Percentiles rank a stretch among this genome's conserved stretches.
Conservation (phyloP, 2,888 invertebrate species). For the Sinotaia quadrata region DNA sequence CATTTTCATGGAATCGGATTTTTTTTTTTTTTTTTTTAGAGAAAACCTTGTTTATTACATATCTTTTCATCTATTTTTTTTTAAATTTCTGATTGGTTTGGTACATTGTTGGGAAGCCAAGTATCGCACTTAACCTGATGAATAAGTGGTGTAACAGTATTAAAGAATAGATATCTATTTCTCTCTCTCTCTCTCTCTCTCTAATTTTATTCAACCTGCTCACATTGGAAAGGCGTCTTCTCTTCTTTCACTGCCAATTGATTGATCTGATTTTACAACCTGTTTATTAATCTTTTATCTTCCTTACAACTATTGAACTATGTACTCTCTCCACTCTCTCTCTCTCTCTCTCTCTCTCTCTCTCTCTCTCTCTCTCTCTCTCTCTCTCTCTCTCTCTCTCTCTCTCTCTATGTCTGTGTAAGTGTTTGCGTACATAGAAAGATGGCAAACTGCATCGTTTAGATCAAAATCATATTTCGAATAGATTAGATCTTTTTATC, state of each 20-base stretch:
- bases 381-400: slow-evolving; percentile 11
- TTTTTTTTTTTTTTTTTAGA: no score
- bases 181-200: slow-evolving; percentile 13
- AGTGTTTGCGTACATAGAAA: background rate
- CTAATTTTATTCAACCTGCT: slow-evolving; percentile 13
- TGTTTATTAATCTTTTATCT: background rate
- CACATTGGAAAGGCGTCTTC: slow-evolving; percentile 7
- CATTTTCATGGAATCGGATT: no score
- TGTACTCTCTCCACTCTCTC: background rate
- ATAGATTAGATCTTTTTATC: no score
- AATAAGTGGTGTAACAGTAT: no score
- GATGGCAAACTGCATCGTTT: background rate
- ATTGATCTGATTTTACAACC: background rate
- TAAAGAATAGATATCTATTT: background rate
- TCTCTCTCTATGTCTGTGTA: no score
- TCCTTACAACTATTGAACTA: background rate
- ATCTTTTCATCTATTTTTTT: no score
- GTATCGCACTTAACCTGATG: no score
- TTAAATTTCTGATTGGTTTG: no score
- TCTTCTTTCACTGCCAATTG: background rate
- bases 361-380: background rate
- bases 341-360: slow-evolving; percentile 3
- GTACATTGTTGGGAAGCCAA: no score
- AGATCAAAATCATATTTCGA: no score
- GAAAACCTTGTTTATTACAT: no score